Conservation (phyloP, 1,140 invertebrate species). For the Drosophila albomicans region DNA sequence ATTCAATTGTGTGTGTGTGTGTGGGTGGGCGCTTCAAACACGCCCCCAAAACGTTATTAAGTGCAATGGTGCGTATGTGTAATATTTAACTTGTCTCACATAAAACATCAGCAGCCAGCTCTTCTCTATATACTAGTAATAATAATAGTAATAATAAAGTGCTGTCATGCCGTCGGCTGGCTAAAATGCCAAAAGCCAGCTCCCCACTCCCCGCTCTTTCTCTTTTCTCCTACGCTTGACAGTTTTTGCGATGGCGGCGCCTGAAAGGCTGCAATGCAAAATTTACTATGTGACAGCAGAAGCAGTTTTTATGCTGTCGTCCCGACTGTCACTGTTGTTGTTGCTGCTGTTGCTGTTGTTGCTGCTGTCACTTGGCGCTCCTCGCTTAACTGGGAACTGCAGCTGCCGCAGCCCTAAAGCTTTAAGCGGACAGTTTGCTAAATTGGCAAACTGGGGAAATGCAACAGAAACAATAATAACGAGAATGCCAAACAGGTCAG, state of each 20-base stretch:
- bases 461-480: background rate
- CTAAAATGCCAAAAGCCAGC: constrained; percentile 37
- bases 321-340: constrained; percentile 26
- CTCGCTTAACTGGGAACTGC: background rate
- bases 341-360: constrained; percentile 11
- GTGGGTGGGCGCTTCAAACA: background rate
- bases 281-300: constrained; percentile 25
- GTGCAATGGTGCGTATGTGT: constrained; percentile 75
- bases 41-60: constrained; percentile 57
- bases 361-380: constrained; percentile 59
- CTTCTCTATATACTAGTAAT: constrained; percentile 4
- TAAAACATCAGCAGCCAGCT: constrained; percentile 9
- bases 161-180: constrained; percentile 40
- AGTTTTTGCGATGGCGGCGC: constrained; percentile 51
- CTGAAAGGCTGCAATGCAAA: constrained; percentile 54
- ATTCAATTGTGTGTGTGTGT: constrained; percentile 48
- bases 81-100: constrained; percentile 71
- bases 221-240: constrained; percentile 35
- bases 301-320: constrained; percentile 10
- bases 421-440: constrained; percentile 28
- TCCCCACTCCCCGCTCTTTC: background rate
- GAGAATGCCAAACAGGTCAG: constrained; percentile 38
- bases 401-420: constrained; percentile 22
- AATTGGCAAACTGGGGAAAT: constrained; percentile 42
- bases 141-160: constrained; percentile 39